A percentile compares a stretch with the other conserved stretches of the same genome.
Evolutionary conservation across 2,797 vertebrate species (phyloP).

Genomic region (Lepidocolaptes lacrymiger): DNA sequence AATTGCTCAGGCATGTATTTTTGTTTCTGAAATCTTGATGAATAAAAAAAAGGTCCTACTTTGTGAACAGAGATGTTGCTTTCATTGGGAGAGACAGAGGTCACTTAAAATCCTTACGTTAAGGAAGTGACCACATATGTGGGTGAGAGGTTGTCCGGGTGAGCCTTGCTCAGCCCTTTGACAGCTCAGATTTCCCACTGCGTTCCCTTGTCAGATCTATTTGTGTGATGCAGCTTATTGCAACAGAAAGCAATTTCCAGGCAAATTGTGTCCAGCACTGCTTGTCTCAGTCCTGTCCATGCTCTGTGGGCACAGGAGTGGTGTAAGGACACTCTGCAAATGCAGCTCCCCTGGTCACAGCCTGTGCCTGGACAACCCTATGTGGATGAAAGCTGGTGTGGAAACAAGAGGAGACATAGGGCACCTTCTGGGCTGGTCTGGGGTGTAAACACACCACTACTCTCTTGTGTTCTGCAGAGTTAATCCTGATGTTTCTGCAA

Average conservation of each 20-base stretch:
- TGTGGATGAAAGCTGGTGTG: fast-evolving
- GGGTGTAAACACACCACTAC: not conserved
- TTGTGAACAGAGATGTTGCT: not conserved
- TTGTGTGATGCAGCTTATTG: not conserved
- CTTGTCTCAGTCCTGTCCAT: not conserved
- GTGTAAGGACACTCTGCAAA: not conserved
- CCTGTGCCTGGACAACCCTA: not conserved
- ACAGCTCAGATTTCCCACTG: not conserved
- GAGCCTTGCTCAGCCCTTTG: not conserved
- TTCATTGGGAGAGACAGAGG: not conserved
- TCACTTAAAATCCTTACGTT: not conserved
- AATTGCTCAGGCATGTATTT: slow-evolving; percentile 64
- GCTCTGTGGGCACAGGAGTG: not conserved
- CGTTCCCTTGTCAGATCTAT: fast-evolving
- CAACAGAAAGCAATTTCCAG: not conserved
- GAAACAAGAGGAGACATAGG: not conserved
- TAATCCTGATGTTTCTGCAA: not conserved
- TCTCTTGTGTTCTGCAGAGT: not conserved
- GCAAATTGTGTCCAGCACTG: not conserved
- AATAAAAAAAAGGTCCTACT: slow-evolving; percentile 43
- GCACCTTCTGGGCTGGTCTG: not conserved
- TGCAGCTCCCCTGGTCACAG: fast-evolving
- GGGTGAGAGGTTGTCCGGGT: not conserved
- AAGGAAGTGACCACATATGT: not conserved
- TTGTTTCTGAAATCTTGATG: slow-evolving; percentile 51